Conservation (phyloP, 2,113 vertebrate genomes). For the Tachuris rubrigastra region DNA sequence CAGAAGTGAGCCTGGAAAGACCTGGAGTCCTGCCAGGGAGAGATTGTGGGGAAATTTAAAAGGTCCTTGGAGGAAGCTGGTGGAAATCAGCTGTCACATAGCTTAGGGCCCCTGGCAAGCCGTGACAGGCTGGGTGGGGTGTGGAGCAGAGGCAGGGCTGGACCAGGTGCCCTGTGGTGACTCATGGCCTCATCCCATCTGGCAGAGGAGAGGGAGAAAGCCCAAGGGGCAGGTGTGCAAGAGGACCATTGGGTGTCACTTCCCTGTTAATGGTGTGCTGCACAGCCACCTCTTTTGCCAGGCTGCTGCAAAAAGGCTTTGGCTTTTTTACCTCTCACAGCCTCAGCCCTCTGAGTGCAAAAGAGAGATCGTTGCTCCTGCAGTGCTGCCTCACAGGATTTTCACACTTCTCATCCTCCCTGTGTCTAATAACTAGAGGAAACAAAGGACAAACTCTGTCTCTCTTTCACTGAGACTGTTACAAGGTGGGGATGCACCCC, state of each 20-base stretch:
- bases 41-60: neutral
- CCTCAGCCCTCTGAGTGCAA: accelerated
- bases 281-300: neutral
- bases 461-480: neutral
- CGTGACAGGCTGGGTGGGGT: neutral
- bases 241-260: neutral
- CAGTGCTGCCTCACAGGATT: accelerated
- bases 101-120: neutral
- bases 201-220: neutral
- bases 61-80: neutral
- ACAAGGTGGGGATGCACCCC: neutral
- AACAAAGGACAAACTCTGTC: neutral
- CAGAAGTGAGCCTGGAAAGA: accelerated
- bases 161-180: neutral
- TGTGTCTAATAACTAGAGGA: accelerated
- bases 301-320: neutral
- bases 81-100: neutral
- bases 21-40: neutral
- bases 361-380: neutral
- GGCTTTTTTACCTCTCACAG: neutral
- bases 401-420: neutral
- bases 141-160: neutral
- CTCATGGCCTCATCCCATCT: neutral
- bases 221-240: neutral
- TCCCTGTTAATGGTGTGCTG: neutral